A percentile compares a stretch with the other conserved stretches of the same genome.
Evolutionary conservation across 2,113 vertebrate genomes (phyloP).

Genomic region (Triplophysa dalaica): DNA sequence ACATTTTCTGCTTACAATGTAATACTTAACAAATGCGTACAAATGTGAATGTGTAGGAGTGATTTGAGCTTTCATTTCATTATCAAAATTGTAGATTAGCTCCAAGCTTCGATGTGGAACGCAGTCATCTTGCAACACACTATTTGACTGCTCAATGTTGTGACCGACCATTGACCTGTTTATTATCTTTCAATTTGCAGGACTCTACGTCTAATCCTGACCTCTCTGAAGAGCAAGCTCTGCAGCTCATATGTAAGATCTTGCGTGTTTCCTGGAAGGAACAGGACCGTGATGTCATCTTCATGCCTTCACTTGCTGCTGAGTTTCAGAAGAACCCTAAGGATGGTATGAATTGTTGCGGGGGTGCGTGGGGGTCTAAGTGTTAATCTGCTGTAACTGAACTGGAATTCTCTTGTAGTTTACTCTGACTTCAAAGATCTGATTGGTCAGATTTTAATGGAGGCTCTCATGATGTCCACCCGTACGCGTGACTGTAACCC

Average conservation of each 20-base stretch:
- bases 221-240: conserved; percentile 93
- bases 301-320: conserved; percentile 87
- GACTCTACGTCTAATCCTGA: conserved; percentile 86
- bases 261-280: conserved; percentile 98
- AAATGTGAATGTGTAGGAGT: no score
- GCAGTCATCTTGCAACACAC: no score
- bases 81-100: no score
- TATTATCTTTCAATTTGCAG: conserved; percentile 62
- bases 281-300: conserved; percentile 94
- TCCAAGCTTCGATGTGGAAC: no score
- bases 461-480: conserved; percentile 98
- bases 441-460: conserved; percentile 98
- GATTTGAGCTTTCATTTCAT: no score
- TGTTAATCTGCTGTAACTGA: neutral
- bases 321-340: conserved; percentile 93
- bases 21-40: no score
- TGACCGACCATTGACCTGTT: neutral
- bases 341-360: conserved; percentile 76
- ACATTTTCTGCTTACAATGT: no score
- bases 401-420: conserved; percentile 68
- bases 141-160: neutral
- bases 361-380: no score
- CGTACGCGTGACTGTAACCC: conserved; percentile 92
- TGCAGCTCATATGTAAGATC: conserved; percentile 98
- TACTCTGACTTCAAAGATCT: conserved; percentile 97